Evolutionary conservation across 1,140 invertebrate species (phyloP).

Genomic region (Battus philenor): DNA sequence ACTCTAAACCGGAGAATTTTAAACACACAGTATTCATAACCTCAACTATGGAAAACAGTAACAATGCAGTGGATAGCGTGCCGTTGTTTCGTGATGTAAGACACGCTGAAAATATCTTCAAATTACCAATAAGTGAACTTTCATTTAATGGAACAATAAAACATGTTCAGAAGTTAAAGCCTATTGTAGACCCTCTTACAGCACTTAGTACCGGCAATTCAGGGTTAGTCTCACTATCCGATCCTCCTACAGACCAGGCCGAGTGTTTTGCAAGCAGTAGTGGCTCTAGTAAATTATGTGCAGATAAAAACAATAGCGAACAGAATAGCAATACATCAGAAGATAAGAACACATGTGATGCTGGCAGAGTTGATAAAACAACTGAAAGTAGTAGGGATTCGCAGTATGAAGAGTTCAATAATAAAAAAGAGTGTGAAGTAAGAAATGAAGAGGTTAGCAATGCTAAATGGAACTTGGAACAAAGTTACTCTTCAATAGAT

Average conservation of each 20-base stretch:
- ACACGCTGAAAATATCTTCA: slow-evolving; percentile 54
- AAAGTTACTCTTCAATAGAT: slow-evolving; percentile 63
- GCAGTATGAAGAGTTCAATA: slow-evolving; percentile 40
- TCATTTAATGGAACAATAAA: slow-evolving; percentile 71
- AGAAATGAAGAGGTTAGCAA: slow-evolving; percentile 30
- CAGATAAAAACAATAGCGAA: slow-evolving; percentile 13
- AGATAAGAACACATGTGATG: slow-evolving; percentile 33
- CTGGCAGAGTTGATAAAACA: slow-evolving; percentile 25
- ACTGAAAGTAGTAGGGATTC: slow-evolving; percentile 42
- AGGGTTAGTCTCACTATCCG: slow-evolving; percentile 16
- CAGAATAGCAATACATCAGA: slow-evolving; percentile 21
- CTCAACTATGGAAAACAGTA: slow-evolving; percentile 73
- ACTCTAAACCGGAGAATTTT: slow-evolving; percentile 43
- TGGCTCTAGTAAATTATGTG: slow-evolving; percentile 5
- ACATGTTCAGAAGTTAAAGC: slow-evolving; percentile 67
- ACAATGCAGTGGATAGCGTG: slow-evolving; percentile 69
- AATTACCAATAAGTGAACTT: slow-evolving; percentile 65
- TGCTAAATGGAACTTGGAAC: slow-evolving; percentile 56
- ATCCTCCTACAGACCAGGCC: not conserved
- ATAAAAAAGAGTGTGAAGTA: slow-evolving; percentile 25
- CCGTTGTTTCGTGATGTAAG: slow-evolving; percentile 52
- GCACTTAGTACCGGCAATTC: slow-evolving; percentile 44
- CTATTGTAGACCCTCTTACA: slow-evolving; percentile 61
- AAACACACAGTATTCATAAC: slow-evolving; percentile 58
- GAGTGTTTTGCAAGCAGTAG: slow-evolving; percentile 14